Evolutionary conservation across 2,113 vertebrate species (phyloP).

Genomic region (Octodon degus): DNA sequence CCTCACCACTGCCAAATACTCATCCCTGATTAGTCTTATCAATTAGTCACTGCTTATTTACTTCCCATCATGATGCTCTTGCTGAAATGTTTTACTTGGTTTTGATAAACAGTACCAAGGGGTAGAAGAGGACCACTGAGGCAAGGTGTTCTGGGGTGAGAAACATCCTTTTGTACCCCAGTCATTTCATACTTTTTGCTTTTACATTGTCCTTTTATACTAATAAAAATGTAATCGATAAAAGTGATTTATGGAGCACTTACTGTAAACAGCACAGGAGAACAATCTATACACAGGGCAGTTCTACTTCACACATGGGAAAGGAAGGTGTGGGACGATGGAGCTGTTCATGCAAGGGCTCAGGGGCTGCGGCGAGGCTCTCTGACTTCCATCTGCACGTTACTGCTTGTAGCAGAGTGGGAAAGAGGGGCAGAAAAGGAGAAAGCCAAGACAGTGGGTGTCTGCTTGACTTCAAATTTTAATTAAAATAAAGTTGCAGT

Average conservation of each 20-base stretch:
- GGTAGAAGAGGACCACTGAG: not conserved
- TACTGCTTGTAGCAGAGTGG: not conserved
- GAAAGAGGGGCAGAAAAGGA: constrained; percentile 35
- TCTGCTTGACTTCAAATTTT: not conserved
- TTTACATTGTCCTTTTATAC: not conserved
- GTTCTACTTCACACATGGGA: not conserved
- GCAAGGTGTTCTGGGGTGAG: not conserved
- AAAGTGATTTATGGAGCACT: not conserved
- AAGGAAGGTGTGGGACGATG: not conserved
- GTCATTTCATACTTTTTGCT: not conserved
- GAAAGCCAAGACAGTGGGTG: not conserved
- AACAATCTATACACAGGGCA: not conserved
- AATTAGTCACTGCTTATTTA: not conserved
- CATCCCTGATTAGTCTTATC: not conserved
- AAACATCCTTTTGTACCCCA: not conserved
- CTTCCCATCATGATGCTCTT: not conserved
- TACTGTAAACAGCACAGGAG: not conserved
- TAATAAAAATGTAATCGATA: not conserved
- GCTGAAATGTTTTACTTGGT: not conserved
- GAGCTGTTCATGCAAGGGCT: not conserved
- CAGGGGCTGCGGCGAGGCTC: too few relatives aligned
- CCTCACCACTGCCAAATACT: not conserved
- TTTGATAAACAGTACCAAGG: not conserved
- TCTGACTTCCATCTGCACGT: not conserved
- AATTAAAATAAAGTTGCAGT: not conserved